Conservation (phyloP, 2,888 invertebrate species). For the Trachelus iudaicus region DNA sequence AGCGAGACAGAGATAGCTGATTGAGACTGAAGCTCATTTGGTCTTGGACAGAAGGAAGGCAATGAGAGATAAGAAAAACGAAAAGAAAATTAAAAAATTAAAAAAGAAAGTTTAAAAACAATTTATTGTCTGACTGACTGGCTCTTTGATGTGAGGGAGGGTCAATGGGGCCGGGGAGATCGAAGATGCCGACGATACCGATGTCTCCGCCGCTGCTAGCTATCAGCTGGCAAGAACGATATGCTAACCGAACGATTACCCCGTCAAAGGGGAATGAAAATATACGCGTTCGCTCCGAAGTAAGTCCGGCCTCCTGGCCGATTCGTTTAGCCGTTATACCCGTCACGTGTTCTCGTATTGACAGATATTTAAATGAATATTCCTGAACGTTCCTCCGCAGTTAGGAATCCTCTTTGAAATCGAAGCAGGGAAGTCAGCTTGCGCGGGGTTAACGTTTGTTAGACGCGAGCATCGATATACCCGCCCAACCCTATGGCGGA, state of each 20-base stretch:
- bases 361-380: conserved; percentile 65
- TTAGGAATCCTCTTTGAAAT: conserved; percentile 59
- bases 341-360: conserved; percentile 49
- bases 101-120: not conserved
- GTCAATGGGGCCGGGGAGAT: not conserved
- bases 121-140: not conserved
- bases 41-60: not conserved
- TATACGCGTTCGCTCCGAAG: not conserved
- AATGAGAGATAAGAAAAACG: conserved; percentile 6
- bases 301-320: conserved; percentile 2
- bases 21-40: not conserved
- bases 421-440: conserved; percentile 45
- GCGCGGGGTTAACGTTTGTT: conserved; percentile 27
- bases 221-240: not conserved
- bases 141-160: not conserved
- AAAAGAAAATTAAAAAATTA: not conserved
- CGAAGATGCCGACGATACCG: not conserved
- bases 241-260: not conserved
- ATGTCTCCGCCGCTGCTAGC: not conserved
- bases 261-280: conserved; percentile 1
- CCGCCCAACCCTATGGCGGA: not conserved
- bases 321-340: conserved; percentile 25
- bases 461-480: not conserved
- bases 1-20: conserved; percentile 14
- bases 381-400: conserved; percentile 59